phyloP scores from a whole-genome alignment of 2,113 vertebrate genomes.

The Poecilia latipinna region DNA sequence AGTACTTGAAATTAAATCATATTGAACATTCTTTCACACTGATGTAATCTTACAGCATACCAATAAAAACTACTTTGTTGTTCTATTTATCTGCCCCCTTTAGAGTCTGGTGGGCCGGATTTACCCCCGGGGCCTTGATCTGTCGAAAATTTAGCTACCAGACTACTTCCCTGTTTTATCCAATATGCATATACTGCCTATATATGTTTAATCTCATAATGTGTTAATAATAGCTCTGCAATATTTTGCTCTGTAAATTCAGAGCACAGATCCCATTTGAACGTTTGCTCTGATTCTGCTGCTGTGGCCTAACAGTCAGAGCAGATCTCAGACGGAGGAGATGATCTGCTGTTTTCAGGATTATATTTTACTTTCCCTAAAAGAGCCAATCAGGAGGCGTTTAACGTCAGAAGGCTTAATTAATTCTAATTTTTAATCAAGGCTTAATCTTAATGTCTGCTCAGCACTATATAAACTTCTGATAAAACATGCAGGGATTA shows the following conservation, averaged over 20 bases:
- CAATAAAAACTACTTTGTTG: too few relatives aligned
- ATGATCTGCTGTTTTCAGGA: constrained; percentile 26
- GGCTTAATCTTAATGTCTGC: constrained; percentile 62
- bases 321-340: background rate
- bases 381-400: constrained; percentile 35
- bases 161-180: background rate
- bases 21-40: too few relatives aligned
- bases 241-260: background rate
- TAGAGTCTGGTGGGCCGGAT: too few relatives aligned
- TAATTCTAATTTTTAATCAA: constrained; percentile 63
- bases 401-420: constrained; percentile 56
- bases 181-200: background rate
- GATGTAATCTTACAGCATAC: too few relatives aligned
- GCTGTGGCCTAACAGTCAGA: constrained; percentile 8
- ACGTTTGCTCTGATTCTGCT: constrained; percentile 10
- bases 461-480: constrained; percentile 35
- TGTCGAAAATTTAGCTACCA: background rate
- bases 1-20: too few relatives aligned
- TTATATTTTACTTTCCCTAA: constrained; percentile 21
- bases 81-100: too few relatives aligned
- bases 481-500: constrained; percentile 48
- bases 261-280: background rate
- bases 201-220: background rate
- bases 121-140: too few relatives aligned
- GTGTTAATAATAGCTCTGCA: background rate